Evolutionary conservation across 2,113 vertebrate genomes (phyloP).

Genomic region (Elephantulus edwardii): DNA sequence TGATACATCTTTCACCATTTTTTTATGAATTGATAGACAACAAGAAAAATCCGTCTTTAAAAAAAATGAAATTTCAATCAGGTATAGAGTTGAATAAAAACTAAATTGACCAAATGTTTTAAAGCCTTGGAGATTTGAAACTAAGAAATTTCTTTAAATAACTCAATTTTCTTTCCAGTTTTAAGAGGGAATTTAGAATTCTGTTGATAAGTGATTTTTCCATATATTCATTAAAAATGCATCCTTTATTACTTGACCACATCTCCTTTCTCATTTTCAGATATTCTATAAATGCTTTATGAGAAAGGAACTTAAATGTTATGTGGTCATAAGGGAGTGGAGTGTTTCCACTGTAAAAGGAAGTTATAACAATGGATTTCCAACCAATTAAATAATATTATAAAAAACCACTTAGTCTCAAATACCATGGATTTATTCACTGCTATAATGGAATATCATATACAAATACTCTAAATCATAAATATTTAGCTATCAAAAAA

Average conservation of each 20-base stretch:
- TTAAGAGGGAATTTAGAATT: not conserved
- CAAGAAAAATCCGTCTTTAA: slow-evolving; percentile 28
- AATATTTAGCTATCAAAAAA: not conserved
- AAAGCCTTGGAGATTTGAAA: not conserved
- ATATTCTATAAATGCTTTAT: slow-evolving; percentile 40
- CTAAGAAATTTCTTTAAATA: not conserved
- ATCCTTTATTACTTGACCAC: slow-evolving; percentile 43
- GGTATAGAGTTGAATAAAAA: not conserved
- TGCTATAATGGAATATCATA: not conserved
- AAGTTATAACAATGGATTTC: slow-evolving; percentile 42
- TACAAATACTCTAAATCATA: not conserved
- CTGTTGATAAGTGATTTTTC: slow-evolving; percentile 8
- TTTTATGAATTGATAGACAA: not conserved
- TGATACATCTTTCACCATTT: not conserved
- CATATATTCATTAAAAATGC: slow-evolving; percentile 24
- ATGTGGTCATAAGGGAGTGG: slow-evolving; percentile 15
- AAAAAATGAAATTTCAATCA: slow-evolving; percentile 20
- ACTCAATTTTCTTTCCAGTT: not conserved
- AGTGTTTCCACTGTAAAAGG: slow-evolving; percentile 35
- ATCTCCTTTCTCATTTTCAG: slow-evolving; percentile 29
- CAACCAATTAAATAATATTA: slow-evolving; percentile 32
- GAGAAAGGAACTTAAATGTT: slow-evolving; percentile 35
- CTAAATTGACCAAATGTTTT: slow-evolving; percentile 2
- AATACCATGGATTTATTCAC: not conserved
- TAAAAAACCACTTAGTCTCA: not conserved